phyloP scores from a whole-genome alignment of 2,797 vertebrate species.

The Sebastolobus alascanus region DNA sequence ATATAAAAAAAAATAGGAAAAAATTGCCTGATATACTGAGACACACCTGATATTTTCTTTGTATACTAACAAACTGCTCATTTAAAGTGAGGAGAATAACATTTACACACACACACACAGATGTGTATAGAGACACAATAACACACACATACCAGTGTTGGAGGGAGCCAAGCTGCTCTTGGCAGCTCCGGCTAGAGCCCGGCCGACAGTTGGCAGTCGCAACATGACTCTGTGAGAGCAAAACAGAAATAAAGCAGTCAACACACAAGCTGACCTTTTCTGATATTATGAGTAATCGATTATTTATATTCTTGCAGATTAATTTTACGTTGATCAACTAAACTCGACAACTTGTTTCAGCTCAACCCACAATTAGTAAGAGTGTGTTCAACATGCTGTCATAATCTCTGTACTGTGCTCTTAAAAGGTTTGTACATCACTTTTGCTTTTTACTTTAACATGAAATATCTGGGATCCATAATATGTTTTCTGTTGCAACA shows the following conservation, averaged over 20 bases:
- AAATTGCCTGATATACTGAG: background rate
- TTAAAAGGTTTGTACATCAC: background rate
- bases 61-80: background rate
- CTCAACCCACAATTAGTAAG: too few species aligned
- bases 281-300: background rate
- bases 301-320: background rate
- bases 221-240: slow-evolving; percentile 81
- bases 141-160: slow-evolving; percentile 71
- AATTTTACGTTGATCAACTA: background rate
- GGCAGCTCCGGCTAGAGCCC: slow-evolving; percentile 81
- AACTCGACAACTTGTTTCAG: background rate
- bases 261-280: background rate
- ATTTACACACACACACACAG: background rate
- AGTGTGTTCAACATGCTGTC: background rate
- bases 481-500: background rate
- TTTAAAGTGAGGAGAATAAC: background rate
- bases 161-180: slow-evolving; percentile 77
- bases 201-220: slow-evolving; percentile 84
- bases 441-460: background rate
- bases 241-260: slow-evolving; percentile 18
- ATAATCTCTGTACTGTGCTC: background rate
- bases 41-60: background rate
- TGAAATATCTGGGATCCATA: background rate
- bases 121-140: background rate
- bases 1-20: too few species aligned